Evolutionary conservation across 1,140 invertebrate species (phyloP).

Genomic region (Ostrea edulis): DNA sequence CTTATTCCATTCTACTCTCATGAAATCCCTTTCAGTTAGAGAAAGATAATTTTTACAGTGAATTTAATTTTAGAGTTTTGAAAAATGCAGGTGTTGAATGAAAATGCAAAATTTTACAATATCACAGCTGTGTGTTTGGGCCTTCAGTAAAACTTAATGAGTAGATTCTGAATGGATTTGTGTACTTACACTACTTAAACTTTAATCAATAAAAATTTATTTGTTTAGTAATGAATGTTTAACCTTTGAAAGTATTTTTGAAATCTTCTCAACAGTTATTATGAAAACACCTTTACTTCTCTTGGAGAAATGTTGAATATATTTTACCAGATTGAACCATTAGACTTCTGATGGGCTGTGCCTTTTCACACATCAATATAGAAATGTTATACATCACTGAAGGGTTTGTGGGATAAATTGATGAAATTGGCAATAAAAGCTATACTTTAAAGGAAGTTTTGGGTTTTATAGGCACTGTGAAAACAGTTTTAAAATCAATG

Average conservation of each 20-base stretch:
- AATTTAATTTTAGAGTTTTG: background rate
- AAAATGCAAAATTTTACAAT: background rate
- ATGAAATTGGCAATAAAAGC: slow-evolving; percentile 2
- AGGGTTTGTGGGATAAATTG: background rate
- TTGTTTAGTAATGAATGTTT: background rate
- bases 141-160: background rate
- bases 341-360: background rate
- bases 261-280: background rate
- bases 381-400: background rate
- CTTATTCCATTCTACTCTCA: background rate
- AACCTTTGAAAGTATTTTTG: background rate
- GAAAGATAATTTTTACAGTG: background rate
- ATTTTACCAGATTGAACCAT: background rate
- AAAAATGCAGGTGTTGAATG: background rate
- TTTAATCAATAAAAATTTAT: background rate
- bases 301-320: background rate
- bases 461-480: background rate
- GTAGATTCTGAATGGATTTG: background rate
- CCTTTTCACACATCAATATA: background rate
- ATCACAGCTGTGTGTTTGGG: background rate
- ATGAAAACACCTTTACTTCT: background rate
- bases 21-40: background rate
- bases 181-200: background rate
- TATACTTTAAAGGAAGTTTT: background rate
- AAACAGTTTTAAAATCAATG: background rate